These are phyloP conservation scores for Muschampia plurimacula DNA, from an alignment of 2,888 invertebrate genomes.

Conservation along the genomic window DNA sequence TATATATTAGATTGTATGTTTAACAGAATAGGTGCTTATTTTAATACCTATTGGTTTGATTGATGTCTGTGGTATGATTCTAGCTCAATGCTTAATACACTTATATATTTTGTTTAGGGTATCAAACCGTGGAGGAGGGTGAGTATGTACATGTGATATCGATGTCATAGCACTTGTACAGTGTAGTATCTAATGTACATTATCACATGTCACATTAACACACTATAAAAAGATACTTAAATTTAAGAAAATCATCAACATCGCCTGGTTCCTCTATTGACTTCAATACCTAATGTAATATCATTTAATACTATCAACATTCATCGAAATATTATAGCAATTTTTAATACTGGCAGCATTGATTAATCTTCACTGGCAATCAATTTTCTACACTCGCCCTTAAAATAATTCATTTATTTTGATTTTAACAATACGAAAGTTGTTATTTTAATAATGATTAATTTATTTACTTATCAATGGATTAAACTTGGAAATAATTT, in stretches of 20 bases:
- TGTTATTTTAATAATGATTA: not conserved
- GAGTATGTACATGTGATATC: conserved; percentile 57
- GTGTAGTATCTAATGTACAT: conserved; percentile 39
- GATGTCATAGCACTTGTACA: conserved; percentile 49
- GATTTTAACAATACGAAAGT: not conserved
- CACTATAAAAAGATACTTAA: conserved; percentile 25
- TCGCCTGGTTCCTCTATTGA: conserved; percentile 7
- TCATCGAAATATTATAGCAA: not conserved
- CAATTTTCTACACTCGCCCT: not conserved
- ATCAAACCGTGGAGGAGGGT: conserved; percentile 76
- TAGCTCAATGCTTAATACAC: not conserved
- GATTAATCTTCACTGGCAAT: conserved; percentile 16
- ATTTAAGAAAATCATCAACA: conserved; percentile 2
- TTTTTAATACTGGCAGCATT: conserved; percentile 27
- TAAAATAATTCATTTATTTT: not conserved
- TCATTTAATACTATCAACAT: conserved; percentile 33
- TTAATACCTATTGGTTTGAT: too few species aligned
- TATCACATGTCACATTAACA: conserved; percentile 33
- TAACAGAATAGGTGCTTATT: too few species aligned
- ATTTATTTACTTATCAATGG: not conserved
- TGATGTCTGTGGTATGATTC: too few species aligned
- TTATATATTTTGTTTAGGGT: conserved; percentile 69
- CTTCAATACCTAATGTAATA: conserved; percentile 8
- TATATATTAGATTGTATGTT: too few species aligned
- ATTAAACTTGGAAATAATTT: not conserved